Evolutionary conservation across 2,113 vertebrate genomes (phyloP).

Genomic region (Limnothrissa miodon): DNA sequence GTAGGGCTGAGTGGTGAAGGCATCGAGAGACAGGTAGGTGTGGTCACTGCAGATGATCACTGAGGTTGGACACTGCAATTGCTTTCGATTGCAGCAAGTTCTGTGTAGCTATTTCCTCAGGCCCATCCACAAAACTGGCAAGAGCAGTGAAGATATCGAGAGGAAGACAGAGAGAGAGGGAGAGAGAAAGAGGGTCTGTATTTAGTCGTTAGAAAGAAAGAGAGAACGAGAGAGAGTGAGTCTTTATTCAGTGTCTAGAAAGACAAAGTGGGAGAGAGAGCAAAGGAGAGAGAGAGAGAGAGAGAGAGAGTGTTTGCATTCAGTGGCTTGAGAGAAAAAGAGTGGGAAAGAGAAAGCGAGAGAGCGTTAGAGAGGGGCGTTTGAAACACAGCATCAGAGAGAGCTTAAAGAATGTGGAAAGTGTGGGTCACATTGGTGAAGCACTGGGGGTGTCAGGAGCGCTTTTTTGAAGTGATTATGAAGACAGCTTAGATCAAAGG

Average conservation of each 20-base stretch:
- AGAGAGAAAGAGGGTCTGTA: constrained; percentile 26
- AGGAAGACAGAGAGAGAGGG: constrained; percentile 9
- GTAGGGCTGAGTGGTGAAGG: not conserved
- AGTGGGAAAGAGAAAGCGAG: not conserved
- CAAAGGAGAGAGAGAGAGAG: constrained; percentile 21
- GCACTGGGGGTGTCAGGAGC: constrained; percentile 61
- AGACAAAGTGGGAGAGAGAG: constrained; percentile 26
- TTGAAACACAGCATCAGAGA: constrained; percentile 34
- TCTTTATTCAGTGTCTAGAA: too few relatives aligned
- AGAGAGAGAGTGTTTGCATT: not conserved
- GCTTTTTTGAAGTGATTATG: constrained; percentile 71
- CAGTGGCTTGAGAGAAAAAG: constrained; percentile 12
- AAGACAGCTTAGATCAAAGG: constrained; percentile 75
- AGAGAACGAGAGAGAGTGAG: constrained; percentile 18
- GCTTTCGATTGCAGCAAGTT: not conserved
- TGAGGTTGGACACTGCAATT: not conserved
- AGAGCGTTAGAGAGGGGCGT: constrained; percentile 26
- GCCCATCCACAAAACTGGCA: not conserved
- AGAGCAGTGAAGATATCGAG: constrained; percentile 8
- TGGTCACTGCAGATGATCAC: not conserved
- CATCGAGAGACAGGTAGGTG: not conserved
- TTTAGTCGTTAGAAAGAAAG: too few relatives aligned
- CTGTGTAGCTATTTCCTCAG: not conserved
- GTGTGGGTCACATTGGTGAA: constrained; percentile 60
- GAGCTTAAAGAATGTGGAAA: constrained; percentile 44